phyloP scores from a whole-genome alignment of 2,888 invertebrate species.

The Morpho helenor region DNA sequence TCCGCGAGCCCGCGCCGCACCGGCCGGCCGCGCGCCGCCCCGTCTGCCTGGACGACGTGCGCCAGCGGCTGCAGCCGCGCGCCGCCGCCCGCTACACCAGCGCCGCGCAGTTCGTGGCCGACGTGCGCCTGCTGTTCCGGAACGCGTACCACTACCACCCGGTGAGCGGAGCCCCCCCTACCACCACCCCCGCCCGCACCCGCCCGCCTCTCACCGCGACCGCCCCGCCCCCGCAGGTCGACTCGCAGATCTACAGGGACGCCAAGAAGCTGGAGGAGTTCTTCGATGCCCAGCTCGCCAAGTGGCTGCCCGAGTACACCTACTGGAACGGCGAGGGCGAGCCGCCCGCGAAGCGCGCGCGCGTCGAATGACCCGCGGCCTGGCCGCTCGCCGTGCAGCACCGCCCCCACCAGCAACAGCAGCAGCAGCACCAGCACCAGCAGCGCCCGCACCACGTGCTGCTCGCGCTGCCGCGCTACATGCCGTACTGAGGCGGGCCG shows the following conservation, averaged over 20 bases:
- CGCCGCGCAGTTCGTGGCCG: conserved; percentile 87
- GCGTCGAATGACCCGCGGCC: conserved; percentile 41
- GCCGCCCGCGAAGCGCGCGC: conserved; percentile 54
- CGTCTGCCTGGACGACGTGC: conserved; percentile 91
- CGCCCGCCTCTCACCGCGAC: conserved; percentile 43
- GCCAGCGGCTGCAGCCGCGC: conserved; percentile 87
- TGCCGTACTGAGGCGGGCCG: conserved; percentile 7
- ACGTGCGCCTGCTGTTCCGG: conserved; percentile 91
- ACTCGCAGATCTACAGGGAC: conserved; percentile 87
- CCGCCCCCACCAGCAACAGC: neutral
- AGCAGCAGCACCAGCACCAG: too few species aligned
- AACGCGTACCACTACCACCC: conserved; percentile 92
- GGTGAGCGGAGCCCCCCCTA: conserved; percentile 73
- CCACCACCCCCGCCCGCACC: conserved; percentile 14
- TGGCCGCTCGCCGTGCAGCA: conserved; percentile 16
- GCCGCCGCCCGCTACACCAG: conserved; percentile 85
- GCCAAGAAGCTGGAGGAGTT: conserved; percentile 91
- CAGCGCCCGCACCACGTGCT: conserved; percentile 1
- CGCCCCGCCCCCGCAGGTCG: conserved; percentile 74
- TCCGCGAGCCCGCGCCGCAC: conserved; percentile 90
- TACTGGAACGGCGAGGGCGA: conserved; percentile 69
- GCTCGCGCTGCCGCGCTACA: conserved; percentile 8
- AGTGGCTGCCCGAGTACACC: conserved; percentile 89
- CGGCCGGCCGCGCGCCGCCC: conserved; percentile 80
- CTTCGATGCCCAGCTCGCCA: conserved; percentile 88